These are phyloP conservation scores for Piprites chloris DNA, from an alignment of 2,113 vertebrate genomes.

Conservation along the genomic window DNA sequence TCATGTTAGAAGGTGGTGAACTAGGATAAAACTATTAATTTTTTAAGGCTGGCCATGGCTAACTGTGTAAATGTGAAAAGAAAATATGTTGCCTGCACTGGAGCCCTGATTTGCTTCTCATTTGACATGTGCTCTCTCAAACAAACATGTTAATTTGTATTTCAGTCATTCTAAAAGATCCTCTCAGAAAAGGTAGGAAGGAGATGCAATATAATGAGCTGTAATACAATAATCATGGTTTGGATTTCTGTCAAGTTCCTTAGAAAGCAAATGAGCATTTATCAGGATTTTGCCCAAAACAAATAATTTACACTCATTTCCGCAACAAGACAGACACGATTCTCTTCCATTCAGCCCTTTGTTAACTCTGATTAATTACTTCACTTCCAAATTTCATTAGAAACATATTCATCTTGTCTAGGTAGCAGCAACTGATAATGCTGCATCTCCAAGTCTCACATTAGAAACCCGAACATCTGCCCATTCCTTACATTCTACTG, in stretches of 20 bases:
- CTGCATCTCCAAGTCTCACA: neutral
- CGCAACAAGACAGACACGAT: constrained; percentile 56
- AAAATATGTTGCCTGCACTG: neutral
- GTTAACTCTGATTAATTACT: constrained; percentile 74
- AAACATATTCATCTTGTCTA: constrained; percentile 45
- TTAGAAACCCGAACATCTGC: constrained; percentile 44
- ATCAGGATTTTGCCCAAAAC: constrained; percentile 71
- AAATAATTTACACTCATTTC: constrained; percentile 71
- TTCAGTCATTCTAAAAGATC: neutral
- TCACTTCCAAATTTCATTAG: constrained; percentile 62
- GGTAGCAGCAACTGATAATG: constrained; percentile 33
- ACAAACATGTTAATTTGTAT: neutral
- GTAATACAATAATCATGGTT: constrained; percentile 54
- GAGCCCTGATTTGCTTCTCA: neutral
- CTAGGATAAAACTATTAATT: neutral
- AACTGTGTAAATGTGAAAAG: neutral
- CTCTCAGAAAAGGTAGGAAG: neutral
- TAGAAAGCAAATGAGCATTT: constrained; percentile 58
- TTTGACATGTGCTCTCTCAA: neutral
- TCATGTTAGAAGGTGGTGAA: neutral
- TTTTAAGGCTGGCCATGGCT: neutral
- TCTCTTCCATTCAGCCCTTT: constrained; percentile 53
- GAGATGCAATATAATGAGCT: constrained; percentile 20
- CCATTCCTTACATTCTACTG: constrained; percentile 81
- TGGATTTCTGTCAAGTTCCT: constrained; percentile 65